A percentile compares a stretch with the other conserved stretches of the same genome.
Conservation (phyloP, 2,113 vertebrate species). For the Hystrix cristata region DNA sequence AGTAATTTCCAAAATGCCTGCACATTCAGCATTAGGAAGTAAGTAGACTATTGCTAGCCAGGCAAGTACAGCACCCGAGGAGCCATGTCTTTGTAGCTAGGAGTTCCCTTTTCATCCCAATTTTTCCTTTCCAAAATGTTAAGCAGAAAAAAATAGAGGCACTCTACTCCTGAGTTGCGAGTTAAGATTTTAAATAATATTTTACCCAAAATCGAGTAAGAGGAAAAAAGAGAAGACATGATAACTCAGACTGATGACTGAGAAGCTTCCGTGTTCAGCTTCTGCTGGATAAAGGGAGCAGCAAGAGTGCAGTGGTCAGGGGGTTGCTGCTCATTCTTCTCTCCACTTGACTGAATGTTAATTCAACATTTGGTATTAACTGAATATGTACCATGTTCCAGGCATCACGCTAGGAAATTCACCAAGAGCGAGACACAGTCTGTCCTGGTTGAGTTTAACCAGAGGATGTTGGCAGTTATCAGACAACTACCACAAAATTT, state of each 20-base stretch:
- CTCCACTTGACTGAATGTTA: not conserved
- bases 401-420: not conserved
- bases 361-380: not conserved
- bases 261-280: not conserved
- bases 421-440: not conserved
- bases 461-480: not conserved
- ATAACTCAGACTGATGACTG: not conserved
- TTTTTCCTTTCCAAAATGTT: not conserved
- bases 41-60: not conserved
- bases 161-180: not conserved
- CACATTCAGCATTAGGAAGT: not conserved
- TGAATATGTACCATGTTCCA: too few species aligned
- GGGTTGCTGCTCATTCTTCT: not conserved
- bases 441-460: not conserved
- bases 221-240: not conserved
- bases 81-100: not conserved
- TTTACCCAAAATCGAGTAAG: not conserved
- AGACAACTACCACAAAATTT: not conserved
- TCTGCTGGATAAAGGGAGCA: not conserved
- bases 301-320: not conserved
- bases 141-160: not conserved
- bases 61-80: not conserved
- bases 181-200: not conserved
- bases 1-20: not conserved
- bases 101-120: not conserved